Base-by-base conservation (phyloP, 2,888 invertebrate genomes). In the Troides oblongomaculatus region DNA sequence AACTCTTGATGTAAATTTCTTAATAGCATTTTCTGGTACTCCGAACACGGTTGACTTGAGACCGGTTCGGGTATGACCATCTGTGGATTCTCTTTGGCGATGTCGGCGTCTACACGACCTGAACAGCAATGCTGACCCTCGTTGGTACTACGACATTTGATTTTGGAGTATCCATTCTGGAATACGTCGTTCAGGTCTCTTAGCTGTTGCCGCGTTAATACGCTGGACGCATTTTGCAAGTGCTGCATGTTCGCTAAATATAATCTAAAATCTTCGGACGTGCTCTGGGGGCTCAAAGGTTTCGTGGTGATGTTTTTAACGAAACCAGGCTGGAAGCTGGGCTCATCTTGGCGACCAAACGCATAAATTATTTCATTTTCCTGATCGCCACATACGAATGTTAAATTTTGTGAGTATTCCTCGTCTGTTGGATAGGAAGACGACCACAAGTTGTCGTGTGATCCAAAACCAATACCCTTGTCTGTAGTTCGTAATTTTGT, bases 1-100 rank as follows among this genome's bases (percentile, higher is more conserved):
- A 98, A 98, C 85, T 98, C 98, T 79, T 97, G 96, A 69, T 91
- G 90, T 66, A 98, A 83, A 73, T 94, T 95, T 60, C 95, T 89
- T 63, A 95, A 86, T 72, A 95, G 82, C 75, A 92, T 90, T 75
- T 94, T 94, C 87, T 95, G 93, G 76, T 94, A 94, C 70, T 95
- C 94, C 0, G 93, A 94, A 66, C 94, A 93, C 0, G 94, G 94
- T 70, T 89, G 84, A 0, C 86, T 80, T 0, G 80, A 70, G 0
- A 82, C 80, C 0, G 83, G 79, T 0, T 90, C 90, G 0, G 91
- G 90, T 8, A 91, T 83, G 1, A 81, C 81, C 85, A 84, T 87
- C 66, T 92, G 90, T 0, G 90, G 89, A 62, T 90, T 89, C 0
- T 87, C 88, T 25, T 83, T 82, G 0, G 83, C 72, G 3, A 84